Base-by-base conservation (phyloP, 2,797 vertebrate genomes). In the Momotus momota region DNA sequence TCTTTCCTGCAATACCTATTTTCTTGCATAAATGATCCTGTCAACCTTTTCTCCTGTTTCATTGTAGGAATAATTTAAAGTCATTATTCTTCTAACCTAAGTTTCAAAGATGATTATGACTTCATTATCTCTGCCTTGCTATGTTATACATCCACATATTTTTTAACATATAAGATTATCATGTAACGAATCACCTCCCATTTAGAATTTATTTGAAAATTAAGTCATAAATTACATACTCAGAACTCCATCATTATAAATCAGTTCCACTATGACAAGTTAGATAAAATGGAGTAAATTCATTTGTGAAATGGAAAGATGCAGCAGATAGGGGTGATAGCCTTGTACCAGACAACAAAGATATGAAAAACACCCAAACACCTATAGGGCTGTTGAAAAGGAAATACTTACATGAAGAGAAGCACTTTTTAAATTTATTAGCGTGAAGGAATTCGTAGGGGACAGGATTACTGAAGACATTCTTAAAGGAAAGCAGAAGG, bases 21-120 rank as follows among this genome's bases (percentile, higher is more conserved):
- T 96, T 74, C n/a, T 90, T 86, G 41, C 3, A 5, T n/a, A 85
- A 96, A 46, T 52, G 31, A 90, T 71, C 52, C 87, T 92, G 23
- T 64, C 84, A 88, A 41, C 20, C 9, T 94, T 73, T 72, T 87
- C 81, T 89, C 19, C 52, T 71, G 31, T 70, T 96, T 95, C 45
- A 54, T 85, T 95, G 67, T 61, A 55, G 65, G 71, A 88, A 61
- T 60, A 4, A 45, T 88, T 84, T 93, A 62, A 69, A 81, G n/a
- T 72, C 73, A 75, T 93, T 95, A 90, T 93, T 91, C 12, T 65
- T 94, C 55, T 82, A 94, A 90, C 31, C 18, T 97, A 77, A 96
- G 96, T 97, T 97, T 95, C 86, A 85, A 92, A 96, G 61, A n/a
- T 8, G 31, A 85, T 97, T 97, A 93, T 60, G 54, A 94, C 86